These are phyloP conservation scores for Dynastes tityus DNA, from an alignment of 2,888 invertebrate genomes.

Conservation along the genomic window DNA sequence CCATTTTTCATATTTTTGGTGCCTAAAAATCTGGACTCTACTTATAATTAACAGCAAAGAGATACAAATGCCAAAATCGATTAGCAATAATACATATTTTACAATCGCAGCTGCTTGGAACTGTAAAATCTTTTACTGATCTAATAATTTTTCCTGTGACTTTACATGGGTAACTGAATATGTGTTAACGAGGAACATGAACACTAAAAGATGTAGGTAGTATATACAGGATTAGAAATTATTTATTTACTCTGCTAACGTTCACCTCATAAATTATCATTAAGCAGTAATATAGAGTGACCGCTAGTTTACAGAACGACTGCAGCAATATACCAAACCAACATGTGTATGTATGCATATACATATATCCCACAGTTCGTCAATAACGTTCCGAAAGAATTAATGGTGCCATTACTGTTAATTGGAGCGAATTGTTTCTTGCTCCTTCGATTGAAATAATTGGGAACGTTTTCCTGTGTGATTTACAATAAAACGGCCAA, in stretches of 20 bases:
- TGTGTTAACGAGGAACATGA: not conserved
- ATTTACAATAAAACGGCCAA: conserved; percentile 26
- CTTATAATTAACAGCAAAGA: no score
- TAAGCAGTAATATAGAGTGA: conserved; percentile 21
- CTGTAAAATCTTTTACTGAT: no score
- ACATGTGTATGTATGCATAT: not conserved
- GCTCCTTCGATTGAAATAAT: conserved; percentile 41
- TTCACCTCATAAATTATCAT: conserved; percentile 34
- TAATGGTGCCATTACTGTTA: conserved; percentile 40
- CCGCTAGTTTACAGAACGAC: not conserved
- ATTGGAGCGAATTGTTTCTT: conserved; percentile 44
- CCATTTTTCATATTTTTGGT: no score
- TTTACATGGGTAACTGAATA: no score
- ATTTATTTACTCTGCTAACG: conserved; percentile 5
- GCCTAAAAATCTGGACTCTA: no score
- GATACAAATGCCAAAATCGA: no score
- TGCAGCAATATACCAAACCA: not conserved
- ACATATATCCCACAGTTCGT: conserved; percentile 9
- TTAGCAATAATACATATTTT: no score
- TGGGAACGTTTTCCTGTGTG: conserved; percentile 33
- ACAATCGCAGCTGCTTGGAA: no score
- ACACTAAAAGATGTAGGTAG: not conserved
- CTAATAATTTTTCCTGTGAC: no score
- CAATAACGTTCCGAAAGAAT: conserved; percentile 40
- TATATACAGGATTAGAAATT: not conserved